Base-by-base conservation (phyloP, 2,797 vertebrate species). In the Lacerta agilis region DNA sequence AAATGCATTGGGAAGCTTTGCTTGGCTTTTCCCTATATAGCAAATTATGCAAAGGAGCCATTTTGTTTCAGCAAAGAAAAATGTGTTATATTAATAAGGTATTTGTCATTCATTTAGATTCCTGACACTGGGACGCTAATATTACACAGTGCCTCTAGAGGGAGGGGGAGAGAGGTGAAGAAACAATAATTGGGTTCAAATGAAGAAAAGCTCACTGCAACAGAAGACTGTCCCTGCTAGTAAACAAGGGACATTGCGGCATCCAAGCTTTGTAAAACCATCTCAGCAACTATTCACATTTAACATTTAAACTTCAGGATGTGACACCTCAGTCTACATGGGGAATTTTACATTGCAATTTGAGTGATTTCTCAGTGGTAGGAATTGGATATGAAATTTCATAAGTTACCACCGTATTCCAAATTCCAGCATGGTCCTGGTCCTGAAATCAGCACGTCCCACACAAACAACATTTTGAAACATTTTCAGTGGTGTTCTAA, bases 1-100 rank as follows among this genome's bases (percentile, higher is more conserved):
- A 92, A 89, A 88, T 78, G 23, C 76, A 6, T 55, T 87, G 82
- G n/a, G 79, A 71, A 76, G 20, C 36, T 85, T 79, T 89, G 3
- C 3, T 85, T 82, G 80, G 3, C 11, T 58, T 90, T 90, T 84
- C 93, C 71, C 77, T 41, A 1, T 80, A 20, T 82, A 88, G 66
- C 2, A 87, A 17, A 1, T 23, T 17, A 80, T n/a, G 29, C 71
- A 71, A 90, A 76, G 3, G 29, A 69, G 72, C 1, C 2, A 75
- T 92, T 61, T 87, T 86, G 29, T 79, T 79, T 10, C 33, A 72
- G 29, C 72, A 45, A 25, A 82, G 49, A 36, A 11, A 80, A 66
- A 89, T 85, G 0, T 89, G 67, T 3, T 64, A 15, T 6, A 83
- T 88, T 90, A 10, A 82, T 72, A 43, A 83, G 66, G 67, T 45